Evolutionary conservation across 2,888 invertebrate species (phyloP).

Genomic region (Gymnosoma rotundatum): DNA sequence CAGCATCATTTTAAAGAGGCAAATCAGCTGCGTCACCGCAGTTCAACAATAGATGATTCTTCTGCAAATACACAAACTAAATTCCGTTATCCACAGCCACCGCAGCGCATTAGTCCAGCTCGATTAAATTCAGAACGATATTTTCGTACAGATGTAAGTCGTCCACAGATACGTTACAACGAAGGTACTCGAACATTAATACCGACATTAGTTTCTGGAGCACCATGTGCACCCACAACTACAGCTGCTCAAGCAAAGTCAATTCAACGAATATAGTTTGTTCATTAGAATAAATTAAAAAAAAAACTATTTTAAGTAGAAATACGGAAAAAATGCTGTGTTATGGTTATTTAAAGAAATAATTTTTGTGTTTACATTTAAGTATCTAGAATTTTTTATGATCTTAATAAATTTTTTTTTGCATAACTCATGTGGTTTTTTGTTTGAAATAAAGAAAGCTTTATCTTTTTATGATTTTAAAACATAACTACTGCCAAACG

Average conservation of each 20-base stretch:
- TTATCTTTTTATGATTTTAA: too few relatives aligned
- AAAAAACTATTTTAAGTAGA: background rate
- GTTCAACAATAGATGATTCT: slow-evolving; percentile 61
- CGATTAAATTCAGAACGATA: slow-evolving; percentile 48
- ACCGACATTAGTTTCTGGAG: slow-evolving; percentile 59
- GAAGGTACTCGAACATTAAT: slow-evolving; percentile 61
- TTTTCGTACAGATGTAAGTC: slow-evolving; percentile 45
- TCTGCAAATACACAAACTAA: slow-evolving; percentile 53
- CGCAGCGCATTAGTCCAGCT: slow-evolving; percentile 71
- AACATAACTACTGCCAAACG: too few relatives aligned
- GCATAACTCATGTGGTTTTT: slow-evolving; percentile 22
- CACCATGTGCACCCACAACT: slow-evolving; percentile 32
- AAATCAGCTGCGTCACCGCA: slow-evolving; percentile 70
- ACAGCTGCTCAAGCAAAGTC: slow-evolving; percentile 31
- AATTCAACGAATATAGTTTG: slow-evolving; percentile 61
- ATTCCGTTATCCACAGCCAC: slow-evolving; percentile 78
- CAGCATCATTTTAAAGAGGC: slow-evolving; percentile 70
- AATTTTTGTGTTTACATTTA: slow-evolving; percentile 49
- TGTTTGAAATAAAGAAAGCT: background rate
- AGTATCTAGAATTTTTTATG: slow-evolving; percentile 45
- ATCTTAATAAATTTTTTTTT: slow-evolving; percentile 44
- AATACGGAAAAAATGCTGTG: slow-evolving; percentile 49
- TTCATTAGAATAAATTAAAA: background rate
- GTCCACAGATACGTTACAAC: slow-evolving; percentile 57
- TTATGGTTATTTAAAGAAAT: slow-evolving; percentile 48